Base-by-base conservation (phyloP, 2,888 invertebrate species). In the Cyclophora punctaria region DNA sequence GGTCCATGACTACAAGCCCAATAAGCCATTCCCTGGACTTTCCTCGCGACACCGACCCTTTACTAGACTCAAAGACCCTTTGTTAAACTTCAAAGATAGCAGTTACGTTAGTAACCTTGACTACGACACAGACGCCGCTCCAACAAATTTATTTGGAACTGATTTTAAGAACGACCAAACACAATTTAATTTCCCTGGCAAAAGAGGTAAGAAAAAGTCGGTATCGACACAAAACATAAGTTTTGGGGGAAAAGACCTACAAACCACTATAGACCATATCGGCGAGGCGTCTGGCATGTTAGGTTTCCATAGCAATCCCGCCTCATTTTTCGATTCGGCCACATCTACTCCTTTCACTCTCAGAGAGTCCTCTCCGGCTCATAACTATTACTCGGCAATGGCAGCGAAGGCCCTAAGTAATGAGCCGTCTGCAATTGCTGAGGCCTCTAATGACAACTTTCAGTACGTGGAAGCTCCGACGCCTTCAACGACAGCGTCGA, bases 181-280 rank as follows among this genome's bases (percentile, higher is more conserved):
- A 2, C 57, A 59, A 33, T 59, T 64, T 56, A 56, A 64, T 41
- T 63, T 56, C 49, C 69, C 69, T 44, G 61, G 58, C 6, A 74
- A 73, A 54, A 83, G 71, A 55, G 74, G 73, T 4, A 79, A 75
- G 62, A 84, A 83, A 53, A 88, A 87, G 58, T 85, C 89, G 0
- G 68, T 85, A 56, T 88, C 88, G 2, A 81, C 80, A 1, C 88
- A 88, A 64, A 87, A 84, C 53, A 78, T 89, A 44, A 82, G 72
- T 50, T 86, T 88, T 62, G 84, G 83, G 6, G 79, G 80, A 34
- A 73, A 80, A 59, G 83, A 82, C 48, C 80, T 79, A 53, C 71
- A 80, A 51, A 80, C 80, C 7, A 75, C 75, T 4, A 72, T 83
- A 5, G 81, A 86, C 58, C 85, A 86, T 59, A 62, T 83, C 48